Evolutionary conservation across 2,797 vertebrate species (phyloP).

Genomic region (Pachyuromys duprasi): DNA sequence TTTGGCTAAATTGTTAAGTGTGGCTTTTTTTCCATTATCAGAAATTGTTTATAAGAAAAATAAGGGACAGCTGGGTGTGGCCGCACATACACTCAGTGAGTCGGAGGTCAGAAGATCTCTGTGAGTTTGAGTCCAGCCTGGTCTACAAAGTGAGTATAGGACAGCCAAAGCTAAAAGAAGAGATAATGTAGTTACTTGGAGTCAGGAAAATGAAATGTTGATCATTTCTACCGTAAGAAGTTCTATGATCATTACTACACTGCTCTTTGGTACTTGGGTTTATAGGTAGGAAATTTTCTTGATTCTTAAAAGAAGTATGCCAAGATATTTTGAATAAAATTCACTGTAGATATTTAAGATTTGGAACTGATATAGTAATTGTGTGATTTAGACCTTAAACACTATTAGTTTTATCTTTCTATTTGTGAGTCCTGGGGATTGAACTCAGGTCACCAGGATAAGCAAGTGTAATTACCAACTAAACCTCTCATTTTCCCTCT

Average conservation of each 20-base stretch:
- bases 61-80: too few relatives aligned
- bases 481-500: background rate
- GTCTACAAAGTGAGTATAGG: too few relatives aligned
- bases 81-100: too few relatives aligned
- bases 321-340: background rate
- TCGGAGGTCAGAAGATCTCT: too few relatives aligned
- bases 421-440: background rate
- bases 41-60: background rate
- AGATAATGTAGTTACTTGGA: background rate
- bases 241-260: background rate
- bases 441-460: background rate
- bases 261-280: background rate
- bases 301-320: too few relatives aligned
- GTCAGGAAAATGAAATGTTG: background rate
- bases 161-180: too few relatives aligned
- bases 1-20: background rate
- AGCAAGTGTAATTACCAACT: background rate
- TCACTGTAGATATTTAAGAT: background rate
- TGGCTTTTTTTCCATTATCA: conserved; percentile 44
- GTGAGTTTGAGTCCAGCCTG: too few relatives aligned
- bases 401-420: background rate
- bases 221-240: background rate
- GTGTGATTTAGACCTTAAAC: background rate
- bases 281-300: background rate
- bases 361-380: background rate